Conservation (phyloP, 1,140 invertebrate genomes). For the Limonius californicus region DNA sequence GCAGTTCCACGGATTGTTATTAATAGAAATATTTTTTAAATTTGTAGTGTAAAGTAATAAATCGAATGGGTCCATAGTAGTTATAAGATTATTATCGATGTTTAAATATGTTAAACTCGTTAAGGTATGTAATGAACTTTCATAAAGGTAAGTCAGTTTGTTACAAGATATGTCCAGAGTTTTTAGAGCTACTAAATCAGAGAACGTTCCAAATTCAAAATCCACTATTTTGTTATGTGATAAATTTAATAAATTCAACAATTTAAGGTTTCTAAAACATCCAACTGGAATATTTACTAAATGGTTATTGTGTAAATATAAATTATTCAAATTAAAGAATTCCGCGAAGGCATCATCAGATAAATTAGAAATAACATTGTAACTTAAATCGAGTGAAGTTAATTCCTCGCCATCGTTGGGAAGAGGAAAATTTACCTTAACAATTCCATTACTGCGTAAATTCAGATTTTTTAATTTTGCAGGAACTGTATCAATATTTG, state of each 20-base stretch:
- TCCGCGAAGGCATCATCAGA: neutral
- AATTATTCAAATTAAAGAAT: neutral
- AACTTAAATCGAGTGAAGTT: neutral
- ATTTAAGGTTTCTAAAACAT: neutral
- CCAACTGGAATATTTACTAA: neutral
- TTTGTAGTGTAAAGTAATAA: neutral
- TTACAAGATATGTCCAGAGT: slow-evolving; percentile 15
- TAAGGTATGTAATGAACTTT: slow-evolving; percentile 2
- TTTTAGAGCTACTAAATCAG: neutral
- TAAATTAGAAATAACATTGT: neutral
- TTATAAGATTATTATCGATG: slow-evolving; percentile 11
- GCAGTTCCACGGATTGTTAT: slow-evolving; percentile 12
- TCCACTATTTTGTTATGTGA: neutral
- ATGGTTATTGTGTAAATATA: neutral
- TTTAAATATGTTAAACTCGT: neutral
- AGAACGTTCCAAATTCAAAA: slow-evolving; percentile 11
- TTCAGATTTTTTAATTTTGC: neutral
- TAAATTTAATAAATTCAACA: neutral
- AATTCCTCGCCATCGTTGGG: neutral
- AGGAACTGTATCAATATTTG: neutral
- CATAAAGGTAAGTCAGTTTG: neutral
- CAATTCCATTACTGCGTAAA: neutral
- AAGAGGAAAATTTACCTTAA: neutral
- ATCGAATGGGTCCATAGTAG: neutral
- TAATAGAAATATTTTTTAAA: neutral